phyloP scores from a whole-genome alignment of 2,113 vertebrate genomes.

The Erythrolamprus reginae region DNA sequence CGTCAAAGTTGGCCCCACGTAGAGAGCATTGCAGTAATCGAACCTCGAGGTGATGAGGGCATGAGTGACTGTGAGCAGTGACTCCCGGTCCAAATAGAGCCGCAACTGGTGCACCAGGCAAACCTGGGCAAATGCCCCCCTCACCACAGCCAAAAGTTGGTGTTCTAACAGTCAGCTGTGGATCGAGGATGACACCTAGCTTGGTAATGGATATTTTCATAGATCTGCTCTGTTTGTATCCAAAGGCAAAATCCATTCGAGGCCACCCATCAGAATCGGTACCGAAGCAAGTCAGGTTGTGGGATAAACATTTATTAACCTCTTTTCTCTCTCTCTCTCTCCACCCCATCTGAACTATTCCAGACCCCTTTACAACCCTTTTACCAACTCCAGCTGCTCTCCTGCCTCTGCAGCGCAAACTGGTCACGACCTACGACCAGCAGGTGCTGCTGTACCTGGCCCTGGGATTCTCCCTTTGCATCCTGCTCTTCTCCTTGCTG shows the following conservation, averaged over 20 bases:
- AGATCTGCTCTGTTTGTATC: not conserved
- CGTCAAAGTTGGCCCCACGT: too few relatives aligned
- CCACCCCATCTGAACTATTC: not conserved
- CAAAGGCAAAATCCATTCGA: not conserved
- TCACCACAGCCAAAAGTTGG: too few relatives aligned
- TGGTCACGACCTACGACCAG: not conserved
- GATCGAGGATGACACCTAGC: too few relatives aligned
- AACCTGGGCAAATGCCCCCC: too few relatives aligned
- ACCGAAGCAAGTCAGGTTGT: not conserved
- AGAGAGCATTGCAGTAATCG: too few relatives aligned
- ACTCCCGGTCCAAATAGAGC: too few relatives aligned
- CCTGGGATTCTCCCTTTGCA: slow-evolving; percentile 61
- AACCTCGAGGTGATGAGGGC: too few relatives aligned
- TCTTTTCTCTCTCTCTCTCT: not conserved
- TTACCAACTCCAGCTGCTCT: not conserved
- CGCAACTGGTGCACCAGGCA: too few relatives aligned
- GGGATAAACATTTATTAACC: not conserved
- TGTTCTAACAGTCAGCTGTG: too few relatives aligned
- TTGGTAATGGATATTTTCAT: too few relatives aligned
- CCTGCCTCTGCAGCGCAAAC: not conserved
- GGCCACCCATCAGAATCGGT: not conserved
- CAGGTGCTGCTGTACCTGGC: slow-evolving; percentile 49
- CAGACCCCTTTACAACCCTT: not conserved
- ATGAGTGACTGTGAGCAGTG: too few relatives aligned
- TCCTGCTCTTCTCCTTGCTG: slow-evolving; percentile 64